phyloP scores from a whole-genome alignment of 2,888 invertebrate genomes.

The Zaprionus lineosus region DNA sequence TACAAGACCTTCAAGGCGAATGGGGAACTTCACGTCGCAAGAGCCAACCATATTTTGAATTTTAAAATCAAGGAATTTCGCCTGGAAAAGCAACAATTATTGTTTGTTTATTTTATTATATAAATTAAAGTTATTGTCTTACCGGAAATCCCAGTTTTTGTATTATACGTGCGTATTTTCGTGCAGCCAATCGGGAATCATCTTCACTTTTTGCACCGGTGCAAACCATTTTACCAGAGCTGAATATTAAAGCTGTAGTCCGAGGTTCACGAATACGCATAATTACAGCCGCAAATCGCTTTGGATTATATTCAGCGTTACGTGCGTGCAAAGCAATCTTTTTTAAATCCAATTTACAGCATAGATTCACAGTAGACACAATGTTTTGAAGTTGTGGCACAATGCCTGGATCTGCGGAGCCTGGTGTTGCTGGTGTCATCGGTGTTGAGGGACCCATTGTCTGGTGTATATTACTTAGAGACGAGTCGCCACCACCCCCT shows the following conservation, averaged over 20 bases:
- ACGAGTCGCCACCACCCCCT: slow-evolving; percentile 48
- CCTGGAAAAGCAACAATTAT: slow-evolving; percentile 84
- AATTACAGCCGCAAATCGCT: slow-evolving; percentile 99
- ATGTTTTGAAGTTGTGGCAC: slow-evolving; percentile 94
- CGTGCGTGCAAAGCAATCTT: slow-evolving; percentile 98
- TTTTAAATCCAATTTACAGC: slow-evolving; percentile 96
- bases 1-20: slow-evolving; percentile 89
- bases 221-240: slow-evolving; percentile 93
- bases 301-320: slow-evolving; percentile 99
- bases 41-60: slow-evolving; percentile 92
- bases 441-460: slow-evolving; percentile 89
- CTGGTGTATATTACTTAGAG: slow-evolving; percentile 82
- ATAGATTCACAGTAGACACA: slow-evolving; percentile 98
- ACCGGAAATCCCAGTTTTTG: slow-evolving; percentile 92
- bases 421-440: slow-evolving; percentile 95
- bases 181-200: slow-evolving; percentile 89
- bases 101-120: not conserved
- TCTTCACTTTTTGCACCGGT: slow-evolving; percentile 93
- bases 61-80: slow-evolving; percentile 91
- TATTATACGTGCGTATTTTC: slow-evolving; percentile 93
- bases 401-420: slow-evolving; percentile 96
- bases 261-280: slow-evolving; percentile 96
- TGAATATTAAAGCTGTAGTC: slow-evolving; percentile 90
- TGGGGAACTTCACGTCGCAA: slow-evolving; percentile 90
- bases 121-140: slow-evolving; percentile 29